Evolutionary conservation across 2,888 invertebrate genomes (phyloP), one percentile per base, ranked within the genome.

Genomic region (Melieria omissa): DNA sequence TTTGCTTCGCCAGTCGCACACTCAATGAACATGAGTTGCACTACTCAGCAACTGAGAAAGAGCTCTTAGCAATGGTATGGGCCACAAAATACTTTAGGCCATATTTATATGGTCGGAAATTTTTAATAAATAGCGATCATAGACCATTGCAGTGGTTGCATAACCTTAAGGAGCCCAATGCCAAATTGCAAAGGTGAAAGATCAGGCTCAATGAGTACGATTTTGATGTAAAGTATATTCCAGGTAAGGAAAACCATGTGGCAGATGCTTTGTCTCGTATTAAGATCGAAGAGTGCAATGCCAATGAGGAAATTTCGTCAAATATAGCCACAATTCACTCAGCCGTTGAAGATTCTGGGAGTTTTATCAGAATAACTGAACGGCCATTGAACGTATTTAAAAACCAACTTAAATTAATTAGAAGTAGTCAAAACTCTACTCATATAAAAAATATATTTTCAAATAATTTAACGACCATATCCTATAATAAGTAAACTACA

Each of bases 21-120:
- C 71, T 77, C 14, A 77, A 75, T 14, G 70, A 77, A 4, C 74
- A 76, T 65, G 76, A 75, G 45, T 29, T 42, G 0, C 47, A 57
- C 42, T 74, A 74, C 42, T 74, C 71, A 10, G 65, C 73, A 5
- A 76, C 73, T 29, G 72, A 76, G 52, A 74, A 77, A 41, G 73
- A 75, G 58, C 42, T 73, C 14, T 57, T 74, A 9, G 70, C 69
- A 10, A 74, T 74, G 14, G 72, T 77, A n/a, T n/a, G n/a, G n/a
- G n/a, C n/a, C n/a, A n/a, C n/a, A 29, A 29, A 29, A 29, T 75
- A 73, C 68, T 76, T 76, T 45, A 46, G 65, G 6, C 71, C 74
- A 41, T 74, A 75, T 54, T 47, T 74, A 29, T 74, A 64, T 64
- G 75, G 74, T 14, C 69, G 64, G 54, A 70, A 72, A 65, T 75